Evolutionary conservation across 2,888 invertebrate species (phyloP).

Genomic region (Apotomis turbidana): DNA sequence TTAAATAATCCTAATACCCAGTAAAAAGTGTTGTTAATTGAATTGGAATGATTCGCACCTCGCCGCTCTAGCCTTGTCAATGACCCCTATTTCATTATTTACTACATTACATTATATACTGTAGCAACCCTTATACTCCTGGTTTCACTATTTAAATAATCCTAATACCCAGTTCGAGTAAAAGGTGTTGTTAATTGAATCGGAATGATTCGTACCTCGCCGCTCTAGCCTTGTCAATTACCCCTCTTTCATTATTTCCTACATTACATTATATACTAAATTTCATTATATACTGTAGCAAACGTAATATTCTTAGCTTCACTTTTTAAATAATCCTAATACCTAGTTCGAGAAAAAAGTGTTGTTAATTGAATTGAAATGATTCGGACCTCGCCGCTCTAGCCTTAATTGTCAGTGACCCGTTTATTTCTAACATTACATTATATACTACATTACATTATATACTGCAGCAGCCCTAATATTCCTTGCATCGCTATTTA

Average conservation of each 20-base stretch:
- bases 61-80: constrained; percentile 76
- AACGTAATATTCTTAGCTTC: neutral
- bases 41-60: constrained; percentile 55
- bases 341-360: constrained; percentile 48
- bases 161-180: no score
- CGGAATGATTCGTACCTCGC: no score
- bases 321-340: constrained; percentile 27
- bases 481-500: constrained; percentile 15
- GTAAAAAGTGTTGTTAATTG: constrained; percentile 52
- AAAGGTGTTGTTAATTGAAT: no score
- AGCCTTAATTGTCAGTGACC: constrained; percentile 83
- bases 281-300: no score
- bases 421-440: constrained; percentile 48
- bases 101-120: no score
- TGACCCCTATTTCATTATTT: constrained; percentile 81
- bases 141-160: no score
- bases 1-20: constrained; percentile 34
- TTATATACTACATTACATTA: no score
- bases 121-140: no score
- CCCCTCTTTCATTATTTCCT: no score
- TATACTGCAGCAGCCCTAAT: constrained; percentile 3
- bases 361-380: constrained; percentile 55
- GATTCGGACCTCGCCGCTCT: constrained; percentile 57
- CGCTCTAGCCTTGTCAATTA: no score
- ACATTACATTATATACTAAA: no score